A percentile compares a stretch with the other conserved stretches of the same genome.
phyloP scores from a whole-genome alignment of 2,888 invertebrate genomes.

The Hemithea aestivaria region DNA sequence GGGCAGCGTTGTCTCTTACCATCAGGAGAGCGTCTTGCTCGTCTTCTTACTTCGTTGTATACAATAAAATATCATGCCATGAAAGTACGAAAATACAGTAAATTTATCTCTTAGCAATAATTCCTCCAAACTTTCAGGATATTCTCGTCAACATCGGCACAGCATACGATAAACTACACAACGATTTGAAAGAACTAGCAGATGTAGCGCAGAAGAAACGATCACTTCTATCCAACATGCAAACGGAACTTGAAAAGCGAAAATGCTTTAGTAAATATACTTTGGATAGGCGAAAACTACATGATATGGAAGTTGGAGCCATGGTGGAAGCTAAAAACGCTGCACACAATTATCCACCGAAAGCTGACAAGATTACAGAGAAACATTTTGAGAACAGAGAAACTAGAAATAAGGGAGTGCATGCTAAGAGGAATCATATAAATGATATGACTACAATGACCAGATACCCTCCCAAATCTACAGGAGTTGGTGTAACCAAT shows the following conservation, averaged over 20 bases:
- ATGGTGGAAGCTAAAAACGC: constrained; percentile 14
- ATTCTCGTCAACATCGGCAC: constrained; percentile 45
- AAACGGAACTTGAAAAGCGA: constrained; percentile 3
- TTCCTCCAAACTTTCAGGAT: constrained; percentile 42
- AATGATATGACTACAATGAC: constrained; percentile 40
- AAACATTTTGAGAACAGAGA: background rate
- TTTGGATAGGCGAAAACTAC: constrained; percentile 19
- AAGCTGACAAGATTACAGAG: constrained; percentile 8
- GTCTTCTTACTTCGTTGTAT: no score
- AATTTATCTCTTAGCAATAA: no score
- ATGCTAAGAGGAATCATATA: constrained; percentile 2
- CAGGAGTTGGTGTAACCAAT: constrained; percentile 21
- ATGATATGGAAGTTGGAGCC: constrained; percentile 28
- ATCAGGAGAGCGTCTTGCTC: no score
- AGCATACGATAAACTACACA: constrained; percentile 50
- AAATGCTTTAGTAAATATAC: constrained; percentile 4
- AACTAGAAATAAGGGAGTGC: no score
- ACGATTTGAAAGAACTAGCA: constrained; percentile 39
- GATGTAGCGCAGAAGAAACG: constrained; percentile 9
- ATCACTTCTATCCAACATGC: background rate
- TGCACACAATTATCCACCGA: background rate
- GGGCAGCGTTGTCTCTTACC: no score
- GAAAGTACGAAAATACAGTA: no score
- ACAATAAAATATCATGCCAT: no score
- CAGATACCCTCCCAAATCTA: constrained; percentile 37